These are phyloP conservation scores for Ianthella basta DNA, from an alignment of 37 sponge, comb jelly and placozoan genomes.

Conservation along the genomic window DNA sequence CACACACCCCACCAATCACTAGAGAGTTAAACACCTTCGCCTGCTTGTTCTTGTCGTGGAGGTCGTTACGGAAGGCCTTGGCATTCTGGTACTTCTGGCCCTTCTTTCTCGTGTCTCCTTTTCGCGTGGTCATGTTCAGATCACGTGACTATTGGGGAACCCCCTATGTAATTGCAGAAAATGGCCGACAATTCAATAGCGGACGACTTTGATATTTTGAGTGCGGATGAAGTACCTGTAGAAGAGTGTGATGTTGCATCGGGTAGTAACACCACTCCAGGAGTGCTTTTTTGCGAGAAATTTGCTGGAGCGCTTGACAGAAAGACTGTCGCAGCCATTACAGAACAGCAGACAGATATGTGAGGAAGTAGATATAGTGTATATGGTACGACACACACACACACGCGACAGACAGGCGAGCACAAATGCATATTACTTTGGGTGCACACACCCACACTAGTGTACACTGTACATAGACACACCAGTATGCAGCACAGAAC, in stretches of 20 bases:
- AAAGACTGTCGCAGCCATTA: neutral
- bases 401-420: no score
- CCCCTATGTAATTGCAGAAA: neutral
- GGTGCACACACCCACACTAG: no score
- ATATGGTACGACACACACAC: neutral
- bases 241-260: neutral
- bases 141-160: neutral
- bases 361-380: neutral
- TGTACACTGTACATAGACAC: no score
- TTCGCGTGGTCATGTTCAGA: slow-evolving; percentile 11
- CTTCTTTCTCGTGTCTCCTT: slow-evolving; percentile 38
- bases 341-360: neutral
- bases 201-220: neutral
- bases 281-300: neutral
- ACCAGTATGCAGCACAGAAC: no score
- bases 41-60: slow-evolving; percentile 41
- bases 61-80: slow-evolving; percentile 38
- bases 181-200: neutral
- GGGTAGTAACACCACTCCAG: neutral
- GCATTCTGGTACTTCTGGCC: slow-evolving; percentile 73
- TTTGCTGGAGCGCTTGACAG: slow-evolving; percentile 1
- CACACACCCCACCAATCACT: slow-evolving; percentile 53
- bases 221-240: neutral
- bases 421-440: no score
- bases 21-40: slow-evolving; percentile 14